These are phyloP conservation scores for Sarcophaga rosellei DNA, from an alignment of 2,888 invertebrate genomes.

Conservation along the genomic window DNA sequence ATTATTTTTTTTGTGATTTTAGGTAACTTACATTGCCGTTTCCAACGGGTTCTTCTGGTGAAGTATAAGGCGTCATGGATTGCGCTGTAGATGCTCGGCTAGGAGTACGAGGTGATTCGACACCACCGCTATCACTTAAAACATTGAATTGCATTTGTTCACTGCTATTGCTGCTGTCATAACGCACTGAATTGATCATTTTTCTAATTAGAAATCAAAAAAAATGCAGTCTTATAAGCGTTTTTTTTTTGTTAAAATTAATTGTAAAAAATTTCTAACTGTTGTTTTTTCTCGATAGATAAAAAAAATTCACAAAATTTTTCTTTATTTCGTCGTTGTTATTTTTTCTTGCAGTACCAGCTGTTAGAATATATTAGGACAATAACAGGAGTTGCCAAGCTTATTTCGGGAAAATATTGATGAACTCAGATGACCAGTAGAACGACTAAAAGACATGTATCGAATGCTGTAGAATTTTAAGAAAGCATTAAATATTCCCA, in stretches of 20 bases:
- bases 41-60: conserved; percentile 69
- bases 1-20: conserved; percentile 3
- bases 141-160: conserved; percentile 73
- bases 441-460: neutral
- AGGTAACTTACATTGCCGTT: conserved; percentile 74
- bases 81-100: conserved; percentile 20
- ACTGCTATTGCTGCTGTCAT: conserved; percentile 71
- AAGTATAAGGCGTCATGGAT: conserved; percentile 9
- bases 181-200: conserved; percentile 76
- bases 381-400: no score
- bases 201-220: conserved; percentile 30
- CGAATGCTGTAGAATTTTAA: neutral
- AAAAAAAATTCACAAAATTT: conserved; percentile 41
- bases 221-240: conserved; percentile 42
- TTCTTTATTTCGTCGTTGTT: conserved; percentile 58
- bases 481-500: no score
- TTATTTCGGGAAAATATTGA: neutral
- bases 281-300: conserved; percentile 17
- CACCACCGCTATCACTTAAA: conserved; percentile 47
- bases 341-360: conserved; percentile 34
- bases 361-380: conserved; percentile 1
- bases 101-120: conserved; percentile 71
- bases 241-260: conserved; percentile 3
- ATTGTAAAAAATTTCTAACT: conserved; percentile 7
- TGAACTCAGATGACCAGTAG: neutral